phyloP scores from a whole-genome alignment of 2,797 vertebrate genomes.

The Sebastes aleutianus region DNA sequence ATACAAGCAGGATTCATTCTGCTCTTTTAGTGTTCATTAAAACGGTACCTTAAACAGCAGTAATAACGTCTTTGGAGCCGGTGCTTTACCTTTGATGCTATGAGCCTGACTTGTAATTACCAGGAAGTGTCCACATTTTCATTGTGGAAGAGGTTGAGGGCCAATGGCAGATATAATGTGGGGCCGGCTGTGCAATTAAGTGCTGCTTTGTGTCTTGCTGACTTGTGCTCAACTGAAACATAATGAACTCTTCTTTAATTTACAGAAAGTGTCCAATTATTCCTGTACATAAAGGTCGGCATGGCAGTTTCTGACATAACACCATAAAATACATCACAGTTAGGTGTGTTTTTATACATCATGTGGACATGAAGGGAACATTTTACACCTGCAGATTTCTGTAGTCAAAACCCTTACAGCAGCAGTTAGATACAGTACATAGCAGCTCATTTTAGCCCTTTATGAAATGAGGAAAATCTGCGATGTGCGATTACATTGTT shows the following conservation, averaged over 20 bases:
- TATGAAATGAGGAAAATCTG: too few species aligned
- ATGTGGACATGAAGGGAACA: background rate
- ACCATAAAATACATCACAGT: background rate
- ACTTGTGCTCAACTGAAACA: slow-evolving; percentile 30
- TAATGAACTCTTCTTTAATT: slow-evolving; percentile 38
- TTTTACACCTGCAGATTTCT: background rate
- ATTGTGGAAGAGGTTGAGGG: slow-evolving; percentile 20
- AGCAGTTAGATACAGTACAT: background rate
- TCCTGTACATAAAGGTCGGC: background rate
- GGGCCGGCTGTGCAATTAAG: slow-evolving; percentile 32
- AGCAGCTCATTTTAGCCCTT: background rate
- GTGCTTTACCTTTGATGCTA: slow-evolving; percentile 49
- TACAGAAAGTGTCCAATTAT: slow-evolving; percentile 39
- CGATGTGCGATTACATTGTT: too few species aligned
- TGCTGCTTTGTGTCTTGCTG: slow-evolving; percentile 35
- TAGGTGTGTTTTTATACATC: background rate
- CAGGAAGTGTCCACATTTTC: slow-evolving; percentile 46
- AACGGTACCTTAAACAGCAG: slow-evolving; percentile 56
- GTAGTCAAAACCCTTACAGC: background rate
- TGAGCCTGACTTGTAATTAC: slow-evolving; percentile 64
- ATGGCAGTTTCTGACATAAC: background rate
- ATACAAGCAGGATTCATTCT: slow-evolving; percentile 22
- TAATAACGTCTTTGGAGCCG: slow-evolving; percentile 40
- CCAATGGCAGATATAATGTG: slow-evolving; percentile 28
- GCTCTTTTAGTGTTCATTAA: slow-evolving; percentile 60